Conservation (phyloP, 2,113 vertebrate genomes). For the Narcine bancroftii region DNA sequence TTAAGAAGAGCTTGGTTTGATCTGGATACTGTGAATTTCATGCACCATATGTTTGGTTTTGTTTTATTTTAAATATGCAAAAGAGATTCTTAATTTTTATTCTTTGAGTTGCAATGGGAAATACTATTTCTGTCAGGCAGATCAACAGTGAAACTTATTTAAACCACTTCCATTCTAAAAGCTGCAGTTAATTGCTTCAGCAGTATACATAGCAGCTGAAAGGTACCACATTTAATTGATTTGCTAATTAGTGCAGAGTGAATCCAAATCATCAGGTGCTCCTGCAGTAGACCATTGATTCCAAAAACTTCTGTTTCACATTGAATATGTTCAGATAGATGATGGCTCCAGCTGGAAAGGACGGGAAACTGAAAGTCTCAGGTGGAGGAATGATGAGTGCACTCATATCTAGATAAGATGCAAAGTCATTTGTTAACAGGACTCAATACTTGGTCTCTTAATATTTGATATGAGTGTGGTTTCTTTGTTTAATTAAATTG, state of each 20-base stretch:
- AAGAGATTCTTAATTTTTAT: not conserved
- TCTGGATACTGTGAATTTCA: not conserved
- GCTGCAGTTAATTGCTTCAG: not conserved
- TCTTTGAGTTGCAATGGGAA: not conserved
- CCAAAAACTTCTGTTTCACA: not conserved
- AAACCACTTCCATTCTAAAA: not conserved
- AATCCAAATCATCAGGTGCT: slow-evolving; percentile 12
- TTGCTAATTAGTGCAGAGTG: slow-evolving; percentile 26
- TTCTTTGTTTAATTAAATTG: not conserved
- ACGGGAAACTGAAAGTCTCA: not conserved
- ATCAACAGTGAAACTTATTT: not conserved
- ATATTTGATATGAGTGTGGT: not conserved
- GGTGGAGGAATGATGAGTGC: not conserved
- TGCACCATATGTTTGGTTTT: not conserved
- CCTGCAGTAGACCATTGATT: not conserved
- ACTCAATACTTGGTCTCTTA: not conserved
- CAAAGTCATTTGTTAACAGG: not conserved
- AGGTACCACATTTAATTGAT: not conserved
- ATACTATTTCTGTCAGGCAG: not conserved
- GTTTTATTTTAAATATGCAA: not conserved
- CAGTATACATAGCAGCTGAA: not conserved
- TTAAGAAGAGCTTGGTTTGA: not conserved
- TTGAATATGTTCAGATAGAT: slow-evolving; percentile 1
- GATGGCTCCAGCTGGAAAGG: not conserved
- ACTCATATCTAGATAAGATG: not conserved